These are phyloP conservation scores for Hycleus cichorii DNA, from an alignment of 1,140 invertebrate genomes.

Conservation along the genomic window DNA sequence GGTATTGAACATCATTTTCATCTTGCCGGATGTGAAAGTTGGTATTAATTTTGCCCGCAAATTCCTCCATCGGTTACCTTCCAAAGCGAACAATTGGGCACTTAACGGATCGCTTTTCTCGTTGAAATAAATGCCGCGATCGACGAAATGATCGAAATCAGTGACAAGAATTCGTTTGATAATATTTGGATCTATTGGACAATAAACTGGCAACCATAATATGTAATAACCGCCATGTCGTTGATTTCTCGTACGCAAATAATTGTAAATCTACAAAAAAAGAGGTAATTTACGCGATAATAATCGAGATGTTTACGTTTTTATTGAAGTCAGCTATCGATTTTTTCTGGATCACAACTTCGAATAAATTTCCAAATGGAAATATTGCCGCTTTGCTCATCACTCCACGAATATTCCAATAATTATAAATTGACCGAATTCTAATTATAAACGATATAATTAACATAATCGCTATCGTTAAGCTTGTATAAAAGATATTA, in stretches of 20 bases:
- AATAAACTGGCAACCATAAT: conserved; percentile 10
- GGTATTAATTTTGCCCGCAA: conserved; percentile 42
- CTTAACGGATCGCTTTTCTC: conserved; percentile 43
- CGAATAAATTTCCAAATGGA: conserved; percentile 19
- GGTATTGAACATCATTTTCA: conserved; percentile 42
- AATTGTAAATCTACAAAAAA: conserved; percentile 13
- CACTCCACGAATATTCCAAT: conserved; percentile 18
- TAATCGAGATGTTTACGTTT: no score
- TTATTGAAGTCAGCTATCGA: conserved; percentile 6
- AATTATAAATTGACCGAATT: neutral
- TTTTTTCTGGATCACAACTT: conserved; percentile 2
- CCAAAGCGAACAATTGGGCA: conserved; percentile 43
- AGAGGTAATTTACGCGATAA: no score
- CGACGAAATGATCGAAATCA: conserved; percentile 44
- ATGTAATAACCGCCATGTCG: conserved; percentile 13
- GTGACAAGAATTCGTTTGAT: conserved; percentile 43
- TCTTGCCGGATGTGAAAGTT: conserved; percentile 45
- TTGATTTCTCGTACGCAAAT: conserved; percentile 11
- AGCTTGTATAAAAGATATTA: no score
- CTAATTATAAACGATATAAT: no score
- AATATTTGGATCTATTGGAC: conserved; percentile 43
- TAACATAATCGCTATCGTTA: no score
- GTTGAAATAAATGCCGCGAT: conserved; percentile 39
- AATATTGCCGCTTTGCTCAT: conserved; percentile 7
- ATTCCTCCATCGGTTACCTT: conserved; percentile 43